Evolutionary conservation across 1,140 invertebrate genomes (phyloP).

Genomic region (Holotrichia oblita): DNA sequence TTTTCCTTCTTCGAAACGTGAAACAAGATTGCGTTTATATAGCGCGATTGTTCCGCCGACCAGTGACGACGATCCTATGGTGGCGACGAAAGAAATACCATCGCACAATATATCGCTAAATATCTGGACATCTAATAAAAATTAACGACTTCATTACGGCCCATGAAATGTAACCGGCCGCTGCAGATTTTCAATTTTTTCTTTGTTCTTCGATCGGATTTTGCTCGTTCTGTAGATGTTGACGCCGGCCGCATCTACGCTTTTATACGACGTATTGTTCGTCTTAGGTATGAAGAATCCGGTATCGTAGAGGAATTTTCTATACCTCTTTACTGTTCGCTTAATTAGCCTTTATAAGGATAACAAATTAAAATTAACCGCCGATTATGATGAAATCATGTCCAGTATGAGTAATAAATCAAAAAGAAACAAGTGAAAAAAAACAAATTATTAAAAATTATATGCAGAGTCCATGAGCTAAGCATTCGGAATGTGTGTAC

Average conservation of each 20-base stretch:
- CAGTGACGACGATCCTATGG: not conserved
- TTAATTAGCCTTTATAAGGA: too few species aligned
- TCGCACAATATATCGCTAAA: slow-evolving; percentile 7
- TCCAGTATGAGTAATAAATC: too few species aligned
- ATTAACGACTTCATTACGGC: slow-evolving; percentile 12
- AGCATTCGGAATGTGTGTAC: too few species aligned
- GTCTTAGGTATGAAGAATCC: not conserved
- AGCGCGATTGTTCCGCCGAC: not conserved
- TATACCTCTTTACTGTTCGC: not conserved
- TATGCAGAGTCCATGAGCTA: too few species aligned
- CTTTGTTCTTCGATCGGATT: not conserved
- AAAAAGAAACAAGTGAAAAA: too few species aligned
- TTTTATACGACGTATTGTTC: not conserved
- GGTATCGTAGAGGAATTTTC: not conserved
- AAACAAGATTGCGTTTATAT: not conserved
- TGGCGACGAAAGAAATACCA: not conserved
- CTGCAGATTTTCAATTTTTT: not conserved
- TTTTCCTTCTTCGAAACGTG: not conserved
- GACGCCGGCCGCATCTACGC: not conserved
- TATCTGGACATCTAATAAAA: slow-evolving; percentile 17
- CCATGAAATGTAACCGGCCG: not conserved
- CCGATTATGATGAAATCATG: too few species aligned
- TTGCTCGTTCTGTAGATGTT: not conserved
- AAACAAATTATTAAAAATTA: too few species aligned
- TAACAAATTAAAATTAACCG: too few species aligned